Evolutionary conservation across 1,140 invertebrate species (phyloP), one percentile per base, ranked within the genome.

Genomic region (Pachypeltis micranthus): DNA sequence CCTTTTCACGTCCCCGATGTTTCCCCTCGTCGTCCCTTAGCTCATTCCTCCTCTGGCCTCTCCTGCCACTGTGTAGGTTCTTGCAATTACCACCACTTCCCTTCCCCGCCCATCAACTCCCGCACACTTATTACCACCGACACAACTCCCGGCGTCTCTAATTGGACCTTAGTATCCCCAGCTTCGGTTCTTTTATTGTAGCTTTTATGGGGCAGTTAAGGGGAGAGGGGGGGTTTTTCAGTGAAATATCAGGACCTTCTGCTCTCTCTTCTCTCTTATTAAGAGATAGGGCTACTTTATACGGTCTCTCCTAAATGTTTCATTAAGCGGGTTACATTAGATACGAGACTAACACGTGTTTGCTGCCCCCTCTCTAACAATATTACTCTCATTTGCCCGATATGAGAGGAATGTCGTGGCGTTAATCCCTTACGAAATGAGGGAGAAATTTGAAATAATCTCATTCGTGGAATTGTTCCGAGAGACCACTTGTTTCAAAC

Each of bases 61-160:
- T 16, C 16, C 31, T 16, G 16, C 31, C 31, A 7, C 31, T 16
- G 16, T 39, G 7, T 21, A 21, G 21, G 47, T 51, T 21, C 47
- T 51, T 51, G 47, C 47, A 51, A 51, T 51, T 51, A 51, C 47
- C 47, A 51, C 47, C 47, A 10, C n/a, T n/a, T n/a, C n/a, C n/a
- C n/a, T n/a, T n/a, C 31, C 31, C 31, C 31, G 7, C 31, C 31
- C 31, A 39, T 21, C 47, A 51, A 4, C 47, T 51, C 12, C 47
- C 47, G 47, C n/a, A n/a, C 47, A 51, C 47, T 51, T 51, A 51
- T 16, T 51, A 51, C 47, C 47, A 21, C 47, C 47, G 47, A 51
- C 47, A 51, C 47, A 51, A 51, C 47, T 51, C 47, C 31, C 47
- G 47, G n/a, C n/a, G 47, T 51, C 47, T 51, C 47, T 51, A 51